These are phyloP conservation scores for Hymenochirus boettgeri DNA, from an alignment of 2,113 vertebrate genomes.

Conservation along the genomic window DNA sequence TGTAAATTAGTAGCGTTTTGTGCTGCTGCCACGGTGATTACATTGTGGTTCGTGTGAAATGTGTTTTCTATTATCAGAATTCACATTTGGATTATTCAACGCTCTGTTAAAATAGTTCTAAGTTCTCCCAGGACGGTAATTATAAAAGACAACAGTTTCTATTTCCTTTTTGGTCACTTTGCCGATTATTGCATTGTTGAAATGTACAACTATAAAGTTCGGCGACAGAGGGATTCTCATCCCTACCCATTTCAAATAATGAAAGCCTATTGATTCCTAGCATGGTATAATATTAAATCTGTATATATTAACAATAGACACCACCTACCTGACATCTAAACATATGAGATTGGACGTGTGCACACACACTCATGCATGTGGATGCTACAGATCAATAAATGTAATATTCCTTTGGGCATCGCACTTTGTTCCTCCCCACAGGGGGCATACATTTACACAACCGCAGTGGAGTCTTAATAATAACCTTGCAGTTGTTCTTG, in stretches of 20 bases:
- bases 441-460: neutral
- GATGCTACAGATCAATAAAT: neutral
- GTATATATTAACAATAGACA: neutral
- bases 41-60: conserved; percentile 39
- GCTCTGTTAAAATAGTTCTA: conserved; percentile 27
- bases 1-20: conserved; percentile 39
- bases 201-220: neutral
- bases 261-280: no score
- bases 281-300: no score
- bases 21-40: conserved; percentile 30
- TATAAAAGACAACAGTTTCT: neutral
- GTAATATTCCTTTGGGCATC: neutral
- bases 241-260: no score
- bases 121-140: conserved; percentile 23
- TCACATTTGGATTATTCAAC: conserved; percentile 27
- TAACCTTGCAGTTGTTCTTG: neutral
- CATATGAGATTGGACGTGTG: no score
- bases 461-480: neutral
- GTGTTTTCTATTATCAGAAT: conserved; percentile 36
- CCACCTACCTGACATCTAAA: neutral
- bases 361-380: neutral
- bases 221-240: no score
- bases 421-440: neutral
- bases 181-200: neutral
- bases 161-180: no score